These are phyloP conservation scores for Agriopis leucophaearia DNA, from an alignment of 2,888 invertebrate species.

Conservation along the genomic window DNA sequence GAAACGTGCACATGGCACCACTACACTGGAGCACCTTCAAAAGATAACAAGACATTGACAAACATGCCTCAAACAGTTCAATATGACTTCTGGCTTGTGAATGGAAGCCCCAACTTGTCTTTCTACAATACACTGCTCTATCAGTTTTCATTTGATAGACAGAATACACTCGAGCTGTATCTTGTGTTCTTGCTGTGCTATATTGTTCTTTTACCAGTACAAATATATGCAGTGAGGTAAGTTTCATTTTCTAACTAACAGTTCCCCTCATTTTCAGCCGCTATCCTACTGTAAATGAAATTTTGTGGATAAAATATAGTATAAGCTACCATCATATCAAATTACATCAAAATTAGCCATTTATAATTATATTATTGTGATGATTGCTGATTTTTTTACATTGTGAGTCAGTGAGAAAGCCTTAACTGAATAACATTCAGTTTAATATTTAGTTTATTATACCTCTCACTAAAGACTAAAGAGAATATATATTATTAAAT, in stretches of 20 bases:
- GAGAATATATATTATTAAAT: no score
- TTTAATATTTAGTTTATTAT: no score
- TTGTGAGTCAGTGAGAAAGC: no score
- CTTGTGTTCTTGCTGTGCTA: slow-evolving; percentile 95
- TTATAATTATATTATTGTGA: no score
- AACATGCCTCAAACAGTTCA: slow-evolving; percentile 75
- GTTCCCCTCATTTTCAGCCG: no score
- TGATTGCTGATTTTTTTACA: no score
- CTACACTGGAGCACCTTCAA: slow-evolving; percentile 78
- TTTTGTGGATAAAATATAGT: no score
- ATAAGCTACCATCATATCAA: no score
- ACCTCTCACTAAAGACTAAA: no score
- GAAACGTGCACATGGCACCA: slow-evolving; percentile 94
- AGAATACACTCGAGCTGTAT: slow-evolving; percentile 96
- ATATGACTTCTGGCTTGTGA: slow-evolving; percentile 98
- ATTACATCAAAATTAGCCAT: no score
- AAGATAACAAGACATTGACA: slow-evolving; percentile 69
- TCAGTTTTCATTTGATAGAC: slow-evolving; percentile 98
- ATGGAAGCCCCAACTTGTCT: slow-evolving; percentile 96
- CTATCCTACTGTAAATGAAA: no score
- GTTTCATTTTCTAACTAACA: slow-evolving; percentile 18
- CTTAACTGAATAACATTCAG: no score
- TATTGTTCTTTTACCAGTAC: slow-evolving; percentile 94
- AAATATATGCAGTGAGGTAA: slow-evolving; percentile 94
- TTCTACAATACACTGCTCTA: slow-evolving; percentile 95